Base-by-base conservation (phyloP, 2,797 vertebrate species). In the Kryptolebias ocellatus region DNA sequence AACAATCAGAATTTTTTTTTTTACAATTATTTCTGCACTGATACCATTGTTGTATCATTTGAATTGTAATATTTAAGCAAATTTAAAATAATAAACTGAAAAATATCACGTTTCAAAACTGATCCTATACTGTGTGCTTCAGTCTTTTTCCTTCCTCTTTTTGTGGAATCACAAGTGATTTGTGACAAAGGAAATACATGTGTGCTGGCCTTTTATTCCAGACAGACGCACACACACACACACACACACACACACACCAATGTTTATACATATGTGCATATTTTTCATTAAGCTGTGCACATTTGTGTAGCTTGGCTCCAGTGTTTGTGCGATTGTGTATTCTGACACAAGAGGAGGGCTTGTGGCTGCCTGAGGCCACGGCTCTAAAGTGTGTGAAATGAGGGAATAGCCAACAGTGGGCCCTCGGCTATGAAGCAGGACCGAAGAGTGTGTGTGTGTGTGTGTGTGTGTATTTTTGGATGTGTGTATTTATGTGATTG, bases 311-410 rank as follows among this genome's bases (percentile, higher is more conserved):
- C 44, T 58, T 58, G 31, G 67, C 74, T 67, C 55, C 67, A 50
- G 70, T 65, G 67, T 79, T 51, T 73, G 46, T 46, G n/a, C 51
- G 54, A 52, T 70, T 68, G 31, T 67, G 24, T 68, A 39, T 64
- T 67, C 49, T 60, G 55, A 77, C n/a, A 54, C 61, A 53, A 71
- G 63, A 64, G 74, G 53, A 53, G 58, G 81, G 63, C 60, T 52
- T 53, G 52, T 56, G 58, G 74, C 67, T 65, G 83, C 86, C 87
- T 45, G 24, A 65, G 89, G 89, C 86, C 70, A 86, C 83, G 60
- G 64, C 76, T 79, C 52, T 89, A 84, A 84, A 87, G 74, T 79
- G 81, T 76, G 76, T 86, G 82, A 90, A 88, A 88, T 84, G 83
- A 89, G 74, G 75, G 81, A 81, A 80, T 82, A 80, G 80, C 77